Conservation (phyloP, 2,888 invertebrate species). For the Euplagia quadripunctaria region DNA sequence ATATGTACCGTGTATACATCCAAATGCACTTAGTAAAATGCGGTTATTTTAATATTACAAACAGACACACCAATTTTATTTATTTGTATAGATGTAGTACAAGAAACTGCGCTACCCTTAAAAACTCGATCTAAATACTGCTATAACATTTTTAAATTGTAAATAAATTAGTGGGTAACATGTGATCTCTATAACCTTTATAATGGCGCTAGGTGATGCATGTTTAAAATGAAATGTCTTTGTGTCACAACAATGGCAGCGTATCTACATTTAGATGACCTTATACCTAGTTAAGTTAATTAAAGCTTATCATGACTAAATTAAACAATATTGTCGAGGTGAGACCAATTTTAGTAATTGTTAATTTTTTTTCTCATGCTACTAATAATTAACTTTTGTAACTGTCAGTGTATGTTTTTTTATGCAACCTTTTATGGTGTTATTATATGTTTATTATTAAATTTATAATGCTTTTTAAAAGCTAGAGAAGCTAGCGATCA, state of each 20-base stretch:
- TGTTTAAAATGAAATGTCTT: background rate
- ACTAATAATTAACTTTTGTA: background rate
- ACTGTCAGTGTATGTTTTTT: background rate
- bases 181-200: conserved; percentile 3
- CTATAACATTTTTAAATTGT: background rate
- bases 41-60: too few relatives aligned
- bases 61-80: too few relatives aligned
- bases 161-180: background rate
- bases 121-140: too few relatives aligned
- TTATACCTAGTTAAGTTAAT: conserved; percentile 10
- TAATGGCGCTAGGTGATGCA: background rate
- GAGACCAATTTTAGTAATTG: conserved; percentile 4
- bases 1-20: too few relatives aligned
- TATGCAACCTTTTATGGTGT: background rate
- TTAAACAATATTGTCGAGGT: conserved; percentile 14
- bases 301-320: conserved; percentile 11
- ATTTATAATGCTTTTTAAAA: too few relatives aligned
- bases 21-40: too few relatives aligned
- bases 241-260: conserved; percentile 10
- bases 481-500: too few relatives aligned
- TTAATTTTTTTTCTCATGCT: conserved; percentile 5
- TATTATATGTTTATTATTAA: background rate
- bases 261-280: conserved; percentile 16
- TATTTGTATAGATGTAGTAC: too few relatives aligned
- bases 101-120: too few relatives aligned